A percentile compares a stretch with the other conserved stretches of the same genome.
These are phyloP conservation scores for Tenthredo amoena DNA, from an alignment of 2,888 invertebrate genomes.

Conservation along the genomic window DNA sequence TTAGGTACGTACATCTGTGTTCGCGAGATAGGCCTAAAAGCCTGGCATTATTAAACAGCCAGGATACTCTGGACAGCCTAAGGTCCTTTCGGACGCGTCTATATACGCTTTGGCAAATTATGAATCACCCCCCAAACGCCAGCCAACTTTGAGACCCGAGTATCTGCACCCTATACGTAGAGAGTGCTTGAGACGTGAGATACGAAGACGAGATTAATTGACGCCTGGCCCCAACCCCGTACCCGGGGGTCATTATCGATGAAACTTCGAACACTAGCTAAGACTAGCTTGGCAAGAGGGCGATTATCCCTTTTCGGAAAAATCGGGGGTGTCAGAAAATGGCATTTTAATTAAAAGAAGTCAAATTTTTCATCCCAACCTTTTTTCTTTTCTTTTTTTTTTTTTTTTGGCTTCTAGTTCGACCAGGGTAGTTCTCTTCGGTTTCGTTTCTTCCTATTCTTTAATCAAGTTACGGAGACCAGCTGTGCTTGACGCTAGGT, in stretches of 20 bases:
- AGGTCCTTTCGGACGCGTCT: background rate
- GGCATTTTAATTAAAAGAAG: background rate
- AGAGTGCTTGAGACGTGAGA: slow-evolving; percentile 37
- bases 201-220: slow-evolving; percentile 46
- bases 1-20: slow-evolving; percentile 42
- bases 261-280: background rate
- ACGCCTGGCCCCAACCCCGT: slow-evolving; percentile 7
- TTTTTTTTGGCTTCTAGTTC: background rate
- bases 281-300: background rate
- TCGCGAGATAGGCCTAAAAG: slow-evolving; percentile 46
- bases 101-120: slow-evolving; percentile 9
- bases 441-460: background rate
- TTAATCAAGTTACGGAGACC: slow-evolving; percentile 5
- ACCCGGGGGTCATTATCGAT: background rate
- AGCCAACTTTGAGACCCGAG: background rate
- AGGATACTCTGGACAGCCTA: background rate
- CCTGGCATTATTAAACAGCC: slow-evolving; percentile 46
- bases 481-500: slow-evolving; percentile 18
- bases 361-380: background rate
- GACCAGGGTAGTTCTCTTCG: background rate
- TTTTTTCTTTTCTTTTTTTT: background rate
- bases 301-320: background rate
- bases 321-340: background rate
- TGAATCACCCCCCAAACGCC: slow-evolving; percentile 30
- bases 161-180: background rate